Base-by-base conservation (phyloP, 1,140 invertebrate genomes). In the Drosophila tsacasi region DNA sequence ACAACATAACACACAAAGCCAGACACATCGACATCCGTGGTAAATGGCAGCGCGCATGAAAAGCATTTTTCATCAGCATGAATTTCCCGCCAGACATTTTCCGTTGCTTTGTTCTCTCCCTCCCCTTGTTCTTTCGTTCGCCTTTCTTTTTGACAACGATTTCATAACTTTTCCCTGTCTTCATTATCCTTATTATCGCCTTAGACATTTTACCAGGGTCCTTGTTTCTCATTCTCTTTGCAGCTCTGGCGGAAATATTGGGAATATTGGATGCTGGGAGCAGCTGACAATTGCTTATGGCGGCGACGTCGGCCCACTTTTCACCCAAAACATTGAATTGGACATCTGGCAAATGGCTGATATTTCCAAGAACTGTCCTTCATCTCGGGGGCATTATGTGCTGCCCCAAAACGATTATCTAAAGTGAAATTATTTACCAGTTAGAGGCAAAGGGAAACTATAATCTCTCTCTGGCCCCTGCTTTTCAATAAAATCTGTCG, bases 151-250 rank as follows among this genome's bases (percentile, higher is more conserved):
- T 75, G 61, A 58, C 65, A 62, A 72, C 81, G 65, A 76, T 89
- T 90, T 87, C 54, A 62, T 85, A 91, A 81, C 79, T 90, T 90
- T 90, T 90, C 68, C 78, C 76, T 71, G 85, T 90, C 85, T 90
- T 90, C 81, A 90, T 90, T 90, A 90, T 91, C 77, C 86, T 85
- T 85, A 90, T 90, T 90, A 90, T 90, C 85, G 85, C 82, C 78
- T 85, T 73, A 91, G 81, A 85, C 81, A 57, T 39, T 76, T 57
- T 57, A 57, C 35, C 71, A 52, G 47, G n/a, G 52, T 79, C 21
- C 63, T n/a, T 57, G 35, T n/a, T 19, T 19, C 40, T 46, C n/a
- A 21, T 2, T n/a, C 21, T 15, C 19, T 1, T 17, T 7, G 23
- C 1, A 13, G 30, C 42, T 71, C 68, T 44, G 35, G 40, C 40